These are phyloP conservation scores for Poecilia picta DNA, from an alignment of 2,797 vertebrate species.

Conservation along the genomic window DNA sequence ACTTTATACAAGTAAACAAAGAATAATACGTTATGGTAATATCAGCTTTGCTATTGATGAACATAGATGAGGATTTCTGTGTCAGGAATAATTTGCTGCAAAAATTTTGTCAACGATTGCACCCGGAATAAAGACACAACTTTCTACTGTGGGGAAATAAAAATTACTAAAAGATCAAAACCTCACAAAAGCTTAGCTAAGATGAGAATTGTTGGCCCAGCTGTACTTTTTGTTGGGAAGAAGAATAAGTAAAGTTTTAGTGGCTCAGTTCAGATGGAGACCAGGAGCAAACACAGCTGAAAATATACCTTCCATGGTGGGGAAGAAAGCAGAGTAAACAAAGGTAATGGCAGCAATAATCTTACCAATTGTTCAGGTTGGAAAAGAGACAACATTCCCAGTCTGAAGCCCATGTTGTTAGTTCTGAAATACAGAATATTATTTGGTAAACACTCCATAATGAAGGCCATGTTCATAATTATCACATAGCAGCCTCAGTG, in stretches of 20 bases:
- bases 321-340: neutral
- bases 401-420: neutral
- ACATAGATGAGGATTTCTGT: neutral
- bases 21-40: neutral
- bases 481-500: neutral
- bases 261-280: neutral
- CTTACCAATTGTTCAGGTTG: neutral
- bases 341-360: neutral
- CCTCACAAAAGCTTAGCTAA: neutral
- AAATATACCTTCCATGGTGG: neutral
- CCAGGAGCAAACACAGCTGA: neutral
- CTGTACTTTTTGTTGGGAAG: neutral
- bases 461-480: slow-evolving; percentile 11
- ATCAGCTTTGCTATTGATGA: neutral
- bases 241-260: neutral
- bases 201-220: neutral
- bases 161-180: neutral
- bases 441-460: neutral
- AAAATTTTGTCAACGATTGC: neutral
- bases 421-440: neutral
- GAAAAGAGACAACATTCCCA: neutral
- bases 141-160: neutral
- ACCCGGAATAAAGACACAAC: neutral
- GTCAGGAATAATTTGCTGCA: neutral
- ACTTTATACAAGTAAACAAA: neutral